Conservation (phyloP, 2,113 vertebrate genomes). For the Zosterops hypoxanthus region DNA sequence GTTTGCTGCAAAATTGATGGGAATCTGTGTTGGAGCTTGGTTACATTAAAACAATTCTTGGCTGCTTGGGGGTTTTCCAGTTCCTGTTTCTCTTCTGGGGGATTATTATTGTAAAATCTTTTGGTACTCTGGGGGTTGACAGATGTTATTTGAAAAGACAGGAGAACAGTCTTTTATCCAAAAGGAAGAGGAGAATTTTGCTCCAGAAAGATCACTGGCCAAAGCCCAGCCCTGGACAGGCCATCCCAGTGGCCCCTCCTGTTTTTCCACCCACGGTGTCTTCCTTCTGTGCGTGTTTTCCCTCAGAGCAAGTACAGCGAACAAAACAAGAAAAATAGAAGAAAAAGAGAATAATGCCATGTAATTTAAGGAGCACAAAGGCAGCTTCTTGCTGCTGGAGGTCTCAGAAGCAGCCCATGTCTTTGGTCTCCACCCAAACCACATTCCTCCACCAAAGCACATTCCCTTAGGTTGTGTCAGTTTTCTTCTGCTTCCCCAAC, state of each 20-base stretch:
- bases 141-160: neutral
- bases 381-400: neutral
- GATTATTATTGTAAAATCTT: neutral
- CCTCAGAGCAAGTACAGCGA: neutral
- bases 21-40: constrained; percentile 1
- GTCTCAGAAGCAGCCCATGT: rapidly evolving
- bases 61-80: neutral
- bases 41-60: neutral
- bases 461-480: neutral
- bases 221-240: neutral
- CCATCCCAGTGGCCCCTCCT: rapidly evolving
- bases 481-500: neutral
- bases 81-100: neutral
- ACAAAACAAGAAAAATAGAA: neutral
- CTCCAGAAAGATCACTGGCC: neutral
- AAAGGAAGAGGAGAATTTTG: neutral
- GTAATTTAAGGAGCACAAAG: neutral
- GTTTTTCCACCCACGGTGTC: neutral
- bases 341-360: neutral
- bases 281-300: neutral
- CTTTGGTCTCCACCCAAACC: neutral
- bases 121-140: neutral
- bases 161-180: neutral
- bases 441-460: neutral
- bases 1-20: constrained; percentile 52